A percentile compares a stretch with the other conserved stretches of the same genome.
phyloP scores from a whole-genome alignment of 2,888 invertebrate species.

The Steromphala cineraria region DNA sequence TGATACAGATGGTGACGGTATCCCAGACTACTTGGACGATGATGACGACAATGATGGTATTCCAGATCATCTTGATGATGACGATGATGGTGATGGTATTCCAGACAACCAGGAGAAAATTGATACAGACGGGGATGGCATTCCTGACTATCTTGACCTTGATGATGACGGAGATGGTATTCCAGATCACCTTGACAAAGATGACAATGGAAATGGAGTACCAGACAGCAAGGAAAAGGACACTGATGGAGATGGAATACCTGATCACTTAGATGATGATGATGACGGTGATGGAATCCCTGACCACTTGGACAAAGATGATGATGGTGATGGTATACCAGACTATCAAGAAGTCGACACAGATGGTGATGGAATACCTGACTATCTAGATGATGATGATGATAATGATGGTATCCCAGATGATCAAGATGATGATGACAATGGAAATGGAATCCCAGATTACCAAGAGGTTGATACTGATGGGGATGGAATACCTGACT shows the following conservation, averaged over 20 bases:
- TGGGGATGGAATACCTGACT: slow-evolving; percentile 60
- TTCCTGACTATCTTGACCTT: slow-evolving; percentile 50
- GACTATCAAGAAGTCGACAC: slow-evolving; percentile 52
- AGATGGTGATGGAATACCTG: slow-evolving; percentile 63
- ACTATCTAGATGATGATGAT: slow-evolving; percentile 53
- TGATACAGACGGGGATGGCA: slow-evolving; percentile 51
- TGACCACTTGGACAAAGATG: slow-evolving; percentile 48
- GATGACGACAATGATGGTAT: slow-evolving; percentile 60
- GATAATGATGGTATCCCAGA: slow-evolving; percentile 53
- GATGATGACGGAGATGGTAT: slow-evolving; percentile 48
- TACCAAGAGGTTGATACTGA: slow-evolving; percentile 51
- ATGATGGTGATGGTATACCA: slow-evolving; percentile 57
- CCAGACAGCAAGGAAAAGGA: slow-evolving; percentile 45
- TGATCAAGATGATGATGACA: slow-evolving; percentile 50
- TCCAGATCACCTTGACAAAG: slow-evolving; percentile 52
- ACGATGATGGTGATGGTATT: slow-evolving; percentile 66
- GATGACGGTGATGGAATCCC: slow-evolving; percentile 57
- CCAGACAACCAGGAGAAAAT: slow-evolving; percentile 49
- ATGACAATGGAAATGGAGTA: slow-evolving; percentile 59
- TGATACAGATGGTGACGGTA: slow-evolving; percentile 64
- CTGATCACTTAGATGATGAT: slow-evolving; percentile 57
- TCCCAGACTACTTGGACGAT: slow-evolving; percentile 58
- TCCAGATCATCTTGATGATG: slow-evolving; percentile 49
- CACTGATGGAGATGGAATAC: slow-evolving; percentile 64
- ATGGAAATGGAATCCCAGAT: slow-evolving; percentile 65